A percentile compares a stretch with the other conserved stretches of the same genome.
phyloP scores from a whole-genome alignment of 2,113 vertebrate genomes.

The Pelobates fuscus region DNA sequence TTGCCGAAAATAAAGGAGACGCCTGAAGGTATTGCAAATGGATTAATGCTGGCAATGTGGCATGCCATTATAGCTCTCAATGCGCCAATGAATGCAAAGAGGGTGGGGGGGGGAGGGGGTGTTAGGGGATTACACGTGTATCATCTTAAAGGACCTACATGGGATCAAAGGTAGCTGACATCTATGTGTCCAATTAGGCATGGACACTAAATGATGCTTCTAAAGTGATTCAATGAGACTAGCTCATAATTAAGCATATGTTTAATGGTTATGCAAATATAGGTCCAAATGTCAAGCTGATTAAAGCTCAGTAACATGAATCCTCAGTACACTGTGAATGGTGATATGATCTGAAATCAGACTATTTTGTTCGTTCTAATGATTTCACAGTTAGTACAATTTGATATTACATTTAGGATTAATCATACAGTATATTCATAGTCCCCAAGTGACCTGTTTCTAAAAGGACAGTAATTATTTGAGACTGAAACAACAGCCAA shows the following conservation, averaged over 20 bases:
- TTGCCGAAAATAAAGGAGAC: constrained; percentile 28
- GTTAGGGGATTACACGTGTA: not conserved
- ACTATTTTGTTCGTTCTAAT: not conserved
- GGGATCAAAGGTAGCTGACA: not conserved
- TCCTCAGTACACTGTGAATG: not conserved
- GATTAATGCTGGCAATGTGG: not conserved
- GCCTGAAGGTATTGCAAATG: constrained; percentile 19
- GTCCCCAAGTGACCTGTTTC: too few species aligned
- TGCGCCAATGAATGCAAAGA: not conserved
- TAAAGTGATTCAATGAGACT: not conserved
- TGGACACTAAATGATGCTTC: not conserved
- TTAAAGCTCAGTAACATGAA: not conserved
- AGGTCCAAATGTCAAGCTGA: not conserved
- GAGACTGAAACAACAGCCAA: too few species aligned
- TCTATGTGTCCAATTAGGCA: not conserved
- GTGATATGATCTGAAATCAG: not conserved
- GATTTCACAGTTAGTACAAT: not conserved
- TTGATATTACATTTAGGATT: not conserved
- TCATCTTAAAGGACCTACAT: not conserved
- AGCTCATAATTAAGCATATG: constrained; percentile 1
- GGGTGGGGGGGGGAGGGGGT: not conserved
- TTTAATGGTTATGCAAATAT: not conserved
- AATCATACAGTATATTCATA: too few species aligned
- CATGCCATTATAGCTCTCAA: not conserved
- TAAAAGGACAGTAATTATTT: too few species aligned